phyloP scores from a whole-genome alignment of 2,797 vertebrate species.

The Lacerta viridis region DNA sequence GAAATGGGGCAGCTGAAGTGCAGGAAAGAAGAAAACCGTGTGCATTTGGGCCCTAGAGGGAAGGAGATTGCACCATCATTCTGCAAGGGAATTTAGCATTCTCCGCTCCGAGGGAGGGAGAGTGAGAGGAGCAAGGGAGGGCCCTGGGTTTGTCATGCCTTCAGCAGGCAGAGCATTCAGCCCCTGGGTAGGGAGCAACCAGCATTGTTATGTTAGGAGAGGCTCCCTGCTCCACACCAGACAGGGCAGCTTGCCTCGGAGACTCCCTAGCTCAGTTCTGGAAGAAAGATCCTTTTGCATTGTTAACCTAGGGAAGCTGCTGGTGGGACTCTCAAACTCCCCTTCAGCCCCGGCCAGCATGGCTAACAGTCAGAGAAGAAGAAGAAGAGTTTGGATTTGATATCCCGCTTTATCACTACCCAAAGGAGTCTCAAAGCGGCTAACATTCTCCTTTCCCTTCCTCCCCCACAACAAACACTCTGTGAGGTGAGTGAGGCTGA shows the following conservation, averaged over 20 bases:
- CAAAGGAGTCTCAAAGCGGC: too few relatives aligned
- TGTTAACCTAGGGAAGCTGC: neutral
- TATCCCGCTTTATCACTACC: too few relatives aligned
- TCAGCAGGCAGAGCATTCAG: conserved; percentile 19
- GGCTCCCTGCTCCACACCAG: neutral
- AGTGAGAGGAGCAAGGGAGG: neutral
- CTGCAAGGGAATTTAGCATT: neutral
- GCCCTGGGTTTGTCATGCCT: rapidly evolving
- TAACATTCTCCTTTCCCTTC: too few relatives aligned
- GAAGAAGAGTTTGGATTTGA: too few relatives aligned
- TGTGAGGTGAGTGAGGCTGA: too few relatives aligned
- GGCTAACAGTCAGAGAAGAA: too few relatives aligned
- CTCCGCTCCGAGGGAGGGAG: neutral
- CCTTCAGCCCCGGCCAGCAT: too few relatives aligned
- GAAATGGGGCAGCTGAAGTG: conserved; percentile 10
- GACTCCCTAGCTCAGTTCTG: neutral
- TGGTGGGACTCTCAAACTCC: neutral
- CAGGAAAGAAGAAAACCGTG: conserved; percentile 20
- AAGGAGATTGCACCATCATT: rapidly evolving
- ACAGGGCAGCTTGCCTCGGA: neutral
- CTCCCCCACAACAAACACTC: too few relatives aligned
- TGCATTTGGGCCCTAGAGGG: conserved; percentile 11
- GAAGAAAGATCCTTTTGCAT: neutral
- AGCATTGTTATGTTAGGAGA: neutral
- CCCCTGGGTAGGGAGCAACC: conserved; percentile 27